Conservation (phyloP, 2,888 invertebrate genomes). For the Drosophila paranaensis region DNA sequence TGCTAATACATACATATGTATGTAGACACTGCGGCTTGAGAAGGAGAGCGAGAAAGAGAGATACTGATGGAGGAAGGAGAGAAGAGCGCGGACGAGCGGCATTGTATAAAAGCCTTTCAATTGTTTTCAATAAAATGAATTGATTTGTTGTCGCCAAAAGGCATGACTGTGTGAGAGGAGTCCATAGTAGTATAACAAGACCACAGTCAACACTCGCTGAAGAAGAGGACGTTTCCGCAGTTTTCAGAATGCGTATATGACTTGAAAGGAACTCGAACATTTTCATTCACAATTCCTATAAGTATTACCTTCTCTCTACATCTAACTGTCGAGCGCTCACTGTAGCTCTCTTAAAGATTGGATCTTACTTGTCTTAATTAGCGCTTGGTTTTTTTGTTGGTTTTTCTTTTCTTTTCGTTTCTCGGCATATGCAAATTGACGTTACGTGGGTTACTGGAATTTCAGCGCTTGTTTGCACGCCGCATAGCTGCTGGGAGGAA, state of each 20-base stretch:
- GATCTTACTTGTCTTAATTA: slow-evolving; percentile 62
- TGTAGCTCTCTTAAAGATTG: slow-evolving; percentile 31
- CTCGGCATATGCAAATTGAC: slow-evolving; percentile 63
- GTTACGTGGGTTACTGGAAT: slow-evolving; percentile 72
- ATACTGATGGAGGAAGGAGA: too few species aligned
- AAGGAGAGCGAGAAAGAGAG: neutral
- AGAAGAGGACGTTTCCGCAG: too few species aligned
- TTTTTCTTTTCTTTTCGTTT: neutral
- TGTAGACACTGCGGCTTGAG: neutral
- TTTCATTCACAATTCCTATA: too few species aligned
- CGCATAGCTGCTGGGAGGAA: slow-evolving; percentile 43
- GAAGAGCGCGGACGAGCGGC: neutral
- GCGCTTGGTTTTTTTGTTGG: slow-evolving; percentile 33
- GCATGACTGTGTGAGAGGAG: slow-evolving; percentile 47
- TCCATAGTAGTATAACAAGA: slow-evolving; percentile 7
- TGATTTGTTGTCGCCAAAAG: slow-evolving; percentile 67
- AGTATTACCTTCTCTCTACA: neutral
- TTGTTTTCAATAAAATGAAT: slow-evolving; percentile 76
- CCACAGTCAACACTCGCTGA: slow-evolving; percentile 12
- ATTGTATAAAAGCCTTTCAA: slow-evolving; percentile 59
- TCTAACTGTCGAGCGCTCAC: neutral
- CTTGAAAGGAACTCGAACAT: too few species aligned
- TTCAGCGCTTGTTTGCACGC: slow-evolving; percentile 43
- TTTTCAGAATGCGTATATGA: too few species aligned
- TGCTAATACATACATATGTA: neutral